phyloP scores from a whole-genome alignment of 2,113 vertebrate genomes.

The Catagonus wagneri region DNA sequence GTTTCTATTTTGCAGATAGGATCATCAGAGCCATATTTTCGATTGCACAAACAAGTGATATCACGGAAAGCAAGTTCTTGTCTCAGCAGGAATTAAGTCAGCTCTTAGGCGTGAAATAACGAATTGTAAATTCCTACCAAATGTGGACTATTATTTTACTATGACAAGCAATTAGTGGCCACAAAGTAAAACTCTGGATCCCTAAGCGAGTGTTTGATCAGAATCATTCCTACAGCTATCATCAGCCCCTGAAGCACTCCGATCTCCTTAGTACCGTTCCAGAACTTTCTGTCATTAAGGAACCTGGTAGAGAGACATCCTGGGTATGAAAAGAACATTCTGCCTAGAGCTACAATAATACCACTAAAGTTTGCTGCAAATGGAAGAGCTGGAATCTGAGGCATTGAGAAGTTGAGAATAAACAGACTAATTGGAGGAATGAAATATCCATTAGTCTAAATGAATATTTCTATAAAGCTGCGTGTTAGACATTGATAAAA shows the following conservation, averaged over 20 bases:
- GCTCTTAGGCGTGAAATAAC: not conserved
- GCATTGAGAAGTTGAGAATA: conserved; percentile 74
- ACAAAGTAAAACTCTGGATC: not conserved
- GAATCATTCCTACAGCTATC: not conserved
- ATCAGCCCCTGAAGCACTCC: not conserved
- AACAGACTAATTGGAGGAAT: conserved; percentile 79
- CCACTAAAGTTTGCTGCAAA: conserved; percentile 13
- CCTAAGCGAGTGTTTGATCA: conserved; percentile 35
- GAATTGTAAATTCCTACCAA: not conserved
- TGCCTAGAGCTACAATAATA: not conserved
- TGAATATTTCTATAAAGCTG: conserved; percentile 81
- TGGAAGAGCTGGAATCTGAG: conserved; percentile 54
- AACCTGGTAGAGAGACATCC: not conserved
- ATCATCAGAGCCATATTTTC: too few relatives aligned
- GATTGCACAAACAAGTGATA: too few relatives aligned
- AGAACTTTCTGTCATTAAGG: not conserved
- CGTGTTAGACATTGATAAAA: conserved; percentile 84
- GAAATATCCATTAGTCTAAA: conserved; percentile 83
- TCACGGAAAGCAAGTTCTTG: not conserved
- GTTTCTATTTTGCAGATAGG: too few relatives aligned
- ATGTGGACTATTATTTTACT: not conserved
- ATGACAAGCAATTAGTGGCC: not conserved
- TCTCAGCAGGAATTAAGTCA: not conserved
- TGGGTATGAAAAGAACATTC: not conserved
- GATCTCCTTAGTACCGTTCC: not conserved